Percentiles rank a stretch among this genome's conserved stretches.
These are phyloP conservation scores for Astreopora myriophthalma DNA, from an alignment of 64 coral and sea anemone species.

Conservation along the genomic window DNA sequence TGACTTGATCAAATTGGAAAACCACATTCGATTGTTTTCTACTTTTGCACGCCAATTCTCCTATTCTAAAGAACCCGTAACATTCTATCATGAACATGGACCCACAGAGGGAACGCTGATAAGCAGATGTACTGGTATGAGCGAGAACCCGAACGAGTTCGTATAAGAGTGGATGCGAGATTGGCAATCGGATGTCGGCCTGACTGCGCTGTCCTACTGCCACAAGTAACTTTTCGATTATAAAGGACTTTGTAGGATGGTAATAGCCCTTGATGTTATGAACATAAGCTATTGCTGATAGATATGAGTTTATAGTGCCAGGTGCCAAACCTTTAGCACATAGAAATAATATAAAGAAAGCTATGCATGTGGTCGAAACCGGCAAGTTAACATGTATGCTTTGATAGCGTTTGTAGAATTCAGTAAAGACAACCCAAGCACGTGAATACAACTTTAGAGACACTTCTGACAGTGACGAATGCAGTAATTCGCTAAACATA, in stretches of 20 bases:
- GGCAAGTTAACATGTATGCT: not conserved
- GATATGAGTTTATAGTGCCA: conserved; percentile 7
- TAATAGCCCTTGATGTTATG: not conserved
- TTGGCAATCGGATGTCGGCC: not conserved
- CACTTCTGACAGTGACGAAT: not conserved
- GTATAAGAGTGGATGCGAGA: not conserved
- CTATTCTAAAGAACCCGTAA: not conserved
- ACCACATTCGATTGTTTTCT: not conserved
- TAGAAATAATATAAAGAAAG: not conserved
- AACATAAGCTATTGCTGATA: conserved; percentile 32
- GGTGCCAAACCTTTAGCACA: not conserved
- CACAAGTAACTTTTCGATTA: not conserved
- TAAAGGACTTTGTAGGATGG: not conserved
- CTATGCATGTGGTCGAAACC: not conserved
- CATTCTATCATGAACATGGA: not conserved
- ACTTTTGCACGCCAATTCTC: not conserved
- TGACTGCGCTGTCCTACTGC: not conserved
- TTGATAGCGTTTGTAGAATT: not conserved
- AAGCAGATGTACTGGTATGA: conserved; percentile 23
- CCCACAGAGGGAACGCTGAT: not conserved
- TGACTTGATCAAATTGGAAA: not conserved
- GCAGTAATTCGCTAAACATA: not conserved
- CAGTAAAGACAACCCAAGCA: not conserved
- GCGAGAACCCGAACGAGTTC: not conserved
- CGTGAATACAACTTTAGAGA: not conserved